Evolutionary conservation across 2,113 vertebrate genomes (phyloP), one percentile per base, ranked within the genome.

Genomic region (Octodon degus): DNA sequence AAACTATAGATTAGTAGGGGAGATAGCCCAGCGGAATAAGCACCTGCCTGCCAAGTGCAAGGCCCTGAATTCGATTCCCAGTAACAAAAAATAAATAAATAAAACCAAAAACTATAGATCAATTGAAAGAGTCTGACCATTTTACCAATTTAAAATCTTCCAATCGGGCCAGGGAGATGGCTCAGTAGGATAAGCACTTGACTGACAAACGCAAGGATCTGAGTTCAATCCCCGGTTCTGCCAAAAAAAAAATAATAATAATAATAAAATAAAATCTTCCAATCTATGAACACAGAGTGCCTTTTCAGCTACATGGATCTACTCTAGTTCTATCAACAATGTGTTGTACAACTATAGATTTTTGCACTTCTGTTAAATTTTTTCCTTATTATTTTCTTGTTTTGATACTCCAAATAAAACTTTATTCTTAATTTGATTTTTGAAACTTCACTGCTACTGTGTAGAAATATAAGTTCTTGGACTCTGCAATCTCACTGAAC

Each of bases 371-470:
- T 63, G 74, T 77, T 77, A 91, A 74, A 82, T 67, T 70, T 90
- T 77, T 74, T 68, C 19, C 47, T 60, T 72, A 88, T n/a, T 86
- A 88, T 53, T 62, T 87, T 67, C 90, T 82, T 53, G 19, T 76
- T 93, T 87, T 90, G 47, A 20, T 86, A n/a, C 63, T 65, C 12
- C 72, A 81, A 80, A 30, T 60, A 37, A 30, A 95, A 83, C 24
- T 53, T 5, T 79, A 87, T 86, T 74, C 74, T 96, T 55, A 60
- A 60, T 53, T 86, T 62, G 24, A 94, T 24, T 76, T 81, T 81
- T 47, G 37, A 58, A 58, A 77, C 62, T 32, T 79, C 91, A 65
- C 22, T 55, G 58, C 32, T 81, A 67, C 14, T 55, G 3, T 83
- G 65, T 55, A 40, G 37, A 86, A 86, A 63, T 83, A 63, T 27